Conservation (phyloP, 2,888 invertebrate genomes). For the Chalcis sispes region DNA sequence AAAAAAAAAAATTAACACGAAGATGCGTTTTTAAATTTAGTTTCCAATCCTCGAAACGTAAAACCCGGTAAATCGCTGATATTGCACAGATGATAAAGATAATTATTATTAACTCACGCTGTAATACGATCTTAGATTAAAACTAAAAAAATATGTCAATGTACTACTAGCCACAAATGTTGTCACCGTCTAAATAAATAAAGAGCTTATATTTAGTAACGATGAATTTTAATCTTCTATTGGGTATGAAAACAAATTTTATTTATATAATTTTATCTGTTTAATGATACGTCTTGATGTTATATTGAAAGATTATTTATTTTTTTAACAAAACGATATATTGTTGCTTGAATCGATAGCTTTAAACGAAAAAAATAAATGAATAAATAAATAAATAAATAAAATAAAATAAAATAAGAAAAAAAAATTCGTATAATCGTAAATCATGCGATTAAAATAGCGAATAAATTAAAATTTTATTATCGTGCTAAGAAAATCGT, state of each 20-base stretch:
- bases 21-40: conserved; percentile 26
- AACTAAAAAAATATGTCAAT: conserved; percentile 59
- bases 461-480: conserved; percentile 6
- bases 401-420: not conserved
- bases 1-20: conserved; percentile 38
- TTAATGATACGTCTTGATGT: not conserved
- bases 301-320: conserved; percentile 32
- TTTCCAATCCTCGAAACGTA: conserved; percentile 8
- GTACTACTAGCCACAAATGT: conserved; percentile 72
- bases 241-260: conserved; percentile 6
- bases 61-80: conserved; percentile 43
- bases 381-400: conserved; percentile 12
- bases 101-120: conserved; percentile 12
- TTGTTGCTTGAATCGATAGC: conserved; percentile 29
- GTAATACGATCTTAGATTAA: conserved; percentile 26
- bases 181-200: conserved; percentile 64
- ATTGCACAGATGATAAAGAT: conserved; percentile 22
- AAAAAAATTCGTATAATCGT: not conserved
- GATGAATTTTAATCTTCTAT: conserved; percentile 11
- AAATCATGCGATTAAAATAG: conserved; percentile 5
- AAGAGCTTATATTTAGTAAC: conserved; percentile 38
- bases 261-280: not conserved
- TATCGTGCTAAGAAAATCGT: not conserved
- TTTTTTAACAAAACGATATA: conserved; percentile 25
- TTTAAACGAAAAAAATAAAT: too few species aligned